Evolutionary conservation across 2,888 invertebrate genomes (phyloP).

Genomic region (Nipponacmea schrenckii): DNA sequence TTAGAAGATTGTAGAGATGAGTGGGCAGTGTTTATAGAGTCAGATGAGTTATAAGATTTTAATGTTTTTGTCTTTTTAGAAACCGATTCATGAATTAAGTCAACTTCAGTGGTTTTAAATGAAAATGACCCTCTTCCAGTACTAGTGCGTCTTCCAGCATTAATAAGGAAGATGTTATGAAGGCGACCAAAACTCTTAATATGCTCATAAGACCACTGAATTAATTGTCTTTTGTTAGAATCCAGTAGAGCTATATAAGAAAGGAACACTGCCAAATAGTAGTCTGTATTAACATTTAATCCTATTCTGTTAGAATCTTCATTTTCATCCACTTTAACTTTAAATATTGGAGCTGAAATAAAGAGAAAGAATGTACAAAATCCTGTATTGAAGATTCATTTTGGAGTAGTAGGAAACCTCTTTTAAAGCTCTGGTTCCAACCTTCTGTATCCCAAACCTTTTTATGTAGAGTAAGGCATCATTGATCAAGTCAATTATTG

Average conservation of each 20-base stretch:
- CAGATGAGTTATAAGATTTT: too few relatives aligned
- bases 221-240: conserved; percentile 33
- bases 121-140: conserved; percentile 50
- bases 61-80: conserved; percentile 21
- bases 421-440: too few relatives aligned
- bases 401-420: too few relatives aligned
- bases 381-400: neutral
- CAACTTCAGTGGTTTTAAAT: conserved; percentile 33
- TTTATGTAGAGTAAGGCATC: too few relatives aligned
- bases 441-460: too few relatives aligned
- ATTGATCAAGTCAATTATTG: too few relatives aligned
- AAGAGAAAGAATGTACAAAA: neutral
- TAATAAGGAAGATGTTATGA: conserved; percentile 52
- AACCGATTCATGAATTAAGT: conserved; percentile 30
- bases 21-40: too few relatives aligned
- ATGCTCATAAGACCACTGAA: conserved; percentile 54
- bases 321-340: conserved; percentile 24
- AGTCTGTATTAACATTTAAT: conserved; percentile 15
- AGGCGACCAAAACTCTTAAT: conserved; percentile 56
- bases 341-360: conserved; percentile 28
- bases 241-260: conserved; percentile 25
- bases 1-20: too few relatives aligned
- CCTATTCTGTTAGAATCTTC: conserved; percentile 20
- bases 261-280: conserved; percentile 19
- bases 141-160: conserved; percentile 60